Percentiles rank a stretch among this genome's conserved stretches.
Conservation (phyloP, 2,888 invertebrate species). For the Tetranychus truncatus region DNA sequence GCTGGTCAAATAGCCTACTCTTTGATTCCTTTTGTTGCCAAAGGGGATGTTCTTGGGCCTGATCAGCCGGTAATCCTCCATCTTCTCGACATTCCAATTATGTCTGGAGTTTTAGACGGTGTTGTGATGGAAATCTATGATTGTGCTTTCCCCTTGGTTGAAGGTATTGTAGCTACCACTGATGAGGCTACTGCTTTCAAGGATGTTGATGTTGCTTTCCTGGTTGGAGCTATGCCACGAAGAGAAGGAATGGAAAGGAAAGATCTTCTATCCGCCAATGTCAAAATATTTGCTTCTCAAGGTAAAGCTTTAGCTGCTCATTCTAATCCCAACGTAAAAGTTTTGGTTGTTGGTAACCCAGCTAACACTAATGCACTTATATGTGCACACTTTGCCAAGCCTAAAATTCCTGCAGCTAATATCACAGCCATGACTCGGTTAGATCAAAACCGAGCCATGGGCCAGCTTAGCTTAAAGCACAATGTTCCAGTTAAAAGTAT, state of each 20-base stretch:
- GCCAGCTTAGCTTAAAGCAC: conserved; percentile 42
- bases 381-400: conserved; percentile 74
- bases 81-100: conserved; percentile 80
- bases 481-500: conserved; percentile 49
- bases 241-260: conserved; percentile 97
- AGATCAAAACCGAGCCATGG: conserved; percentile 90
- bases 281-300: conserved; percentile 91
- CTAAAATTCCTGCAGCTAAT: conserved; percentile 83
- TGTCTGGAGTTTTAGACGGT: conserved; percentile 78
- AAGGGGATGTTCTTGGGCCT: conserved; percentile 83
- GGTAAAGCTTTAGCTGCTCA: conserved; percentile 76
- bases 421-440: conserved; percentile 94
- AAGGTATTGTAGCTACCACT: conserved; percentile 65
- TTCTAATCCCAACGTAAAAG: conserved; percentile 81
- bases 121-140: conserved; percentile 94
- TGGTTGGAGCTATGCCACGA: conserved; percentile 95
- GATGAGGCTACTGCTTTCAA: conserved; percentile 81
- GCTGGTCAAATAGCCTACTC: conserved; percentile 99
- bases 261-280: conserved; percentile 88
- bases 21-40: conserved; percentile 75
- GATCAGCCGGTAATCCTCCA: conserved; percentile 68
- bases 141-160: conserved; percentile 73
- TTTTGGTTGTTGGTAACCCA: conserved; percentile 91
- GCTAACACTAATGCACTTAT: conserved; percentile 96
- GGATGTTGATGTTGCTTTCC: conserved; percentile 82